Base-by-base conservation (phyloP, 2,888 invertebrate species). In the Protodeltote pygarga region DNA sequence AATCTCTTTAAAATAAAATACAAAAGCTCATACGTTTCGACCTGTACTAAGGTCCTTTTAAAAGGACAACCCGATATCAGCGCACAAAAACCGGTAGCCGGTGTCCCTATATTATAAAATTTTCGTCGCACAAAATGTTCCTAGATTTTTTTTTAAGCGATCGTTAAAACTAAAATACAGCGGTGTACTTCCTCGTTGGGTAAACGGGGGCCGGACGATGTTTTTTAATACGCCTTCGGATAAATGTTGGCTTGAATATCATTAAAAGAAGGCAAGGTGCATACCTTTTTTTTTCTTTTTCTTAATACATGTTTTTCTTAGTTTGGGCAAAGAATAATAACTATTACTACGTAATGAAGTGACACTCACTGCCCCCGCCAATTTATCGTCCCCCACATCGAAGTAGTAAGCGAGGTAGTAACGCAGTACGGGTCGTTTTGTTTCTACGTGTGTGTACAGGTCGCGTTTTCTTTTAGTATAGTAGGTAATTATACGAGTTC, bases 131-230 rank as follows among this genome's bases (percentile, higher is more conserved):
- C 13, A 45, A 17, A 57, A 48, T 49, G 48, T 40, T 32, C 16
- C 45, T 42, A 45, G 41, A 17, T 40, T 57, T 60, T 51, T 47
- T 11, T 10, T 16, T 45, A 57, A 39, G 46, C 17, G 57, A 50
- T 50, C 66, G 31, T 62, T 42, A 57, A 55, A 52, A 39, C 28
- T 64, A 55, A 61, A 47, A 65, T 64, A 61, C 41, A 35, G 52
- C 62, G 34, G 28, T 38, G 6, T 17, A 38, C 62, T 62, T 66
- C 63, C 66, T 44, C 16, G 24, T 40, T 45, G 21, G 9, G 23
- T 14, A 15, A 20, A 16, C 27, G 16, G 13, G n/a, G n/a, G n/a
- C n/a, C n/a, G n/a, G 1, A 13, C 15, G 28, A 27, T 33, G 20
- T 50, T 51, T 59, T 49, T 38, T 28, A 2, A 27, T 42, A 27